Evolutionary conservation across 2,113 vertebrate genomes (phyloP), one percentile per base, ranked within the genome.

Genomic region (Scartelaos histophorus): DNA sequence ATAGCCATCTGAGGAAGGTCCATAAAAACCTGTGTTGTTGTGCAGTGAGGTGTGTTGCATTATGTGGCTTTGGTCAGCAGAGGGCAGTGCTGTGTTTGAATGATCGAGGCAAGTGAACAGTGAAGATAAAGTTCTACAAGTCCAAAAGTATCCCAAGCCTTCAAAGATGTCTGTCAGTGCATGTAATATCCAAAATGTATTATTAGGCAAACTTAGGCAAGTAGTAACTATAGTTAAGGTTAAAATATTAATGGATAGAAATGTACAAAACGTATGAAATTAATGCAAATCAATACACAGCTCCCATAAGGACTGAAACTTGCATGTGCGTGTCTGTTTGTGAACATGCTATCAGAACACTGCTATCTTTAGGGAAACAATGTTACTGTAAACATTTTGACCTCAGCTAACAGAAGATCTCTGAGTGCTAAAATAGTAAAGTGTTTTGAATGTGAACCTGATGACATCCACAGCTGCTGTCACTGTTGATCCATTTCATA

Each of bases 31-130:
- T n/a, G n/a, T n/a, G n/a, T n/a, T n/a, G n/a, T n/a, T n/a, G n/a
- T n/a, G n/a, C n/a, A 10, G 54, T 60, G 13, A 60, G 22, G 57
- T 49, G 13, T 0, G 19, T 19, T 69, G 72, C 17, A 79, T 53
- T 83, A 21, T 38, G 66, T 60, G 43, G 1, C 3, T 67, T 17
- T 0, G 0, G n/a, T 78, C 93, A 92, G 69, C 61, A 92, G 93
- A 81, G 84, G 89, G 90, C 73, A 85, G 78, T 82, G 73, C 7
- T 82, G 78, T 51, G 62, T 76, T 64, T 35, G 6, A 81, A 34
- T 7, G 3, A 17, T 25, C 1, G 9, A 66, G 64, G 22, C 9
- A 6, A 7, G 13, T 7, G 13, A 17, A 61, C 2, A 19, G 25
- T 9, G 7, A 17, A 5, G 11, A 1, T 16, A 35, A 34, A 1